phyloP scores from a whole-genome alignment of 2,113 vertebrate species.

The Oncorhynchus mykiss region DNA sequence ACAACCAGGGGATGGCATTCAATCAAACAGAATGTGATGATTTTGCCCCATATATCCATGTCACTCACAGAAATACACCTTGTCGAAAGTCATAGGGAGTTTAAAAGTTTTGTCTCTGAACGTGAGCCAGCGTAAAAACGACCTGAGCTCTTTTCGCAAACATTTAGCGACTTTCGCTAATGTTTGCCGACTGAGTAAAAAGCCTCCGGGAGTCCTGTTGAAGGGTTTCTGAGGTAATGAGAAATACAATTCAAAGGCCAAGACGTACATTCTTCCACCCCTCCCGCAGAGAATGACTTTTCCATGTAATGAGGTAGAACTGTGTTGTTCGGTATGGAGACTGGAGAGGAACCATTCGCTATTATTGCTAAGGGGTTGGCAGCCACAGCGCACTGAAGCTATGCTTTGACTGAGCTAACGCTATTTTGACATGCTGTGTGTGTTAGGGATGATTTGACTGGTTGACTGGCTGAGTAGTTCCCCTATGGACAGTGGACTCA shows the following conservation, averaged over 20 bases:
- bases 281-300: conserved; percentile 17
- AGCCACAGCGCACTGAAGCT: neutral
- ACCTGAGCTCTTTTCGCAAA: too few species aligned
- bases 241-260: conserved; percentile 26
- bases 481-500: too few species aligned
- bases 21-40: neutral
- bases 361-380: neutral
- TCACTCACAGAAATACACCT: neutral
- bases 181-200: too few species aligned
- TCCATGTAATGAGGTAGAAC: conserved; percentile 9
- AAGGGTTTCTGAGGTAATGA: conserved; percentile 17
- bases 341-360: neutral
- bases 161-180: too few species aligned
- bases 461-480: too few species aligned
- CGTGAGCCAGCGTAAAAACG: neutral
- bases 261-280: neutral
- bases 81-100: neutral
- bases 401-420: too few species aligned
- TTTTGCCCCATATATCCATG: conserved; percentile 21
- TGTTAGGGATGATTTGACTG: too few species aligned
- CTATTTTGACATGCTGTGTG: too few species aligned
- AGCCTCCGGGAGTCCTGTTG: conserved; percentile 4
- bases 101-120: neutral
- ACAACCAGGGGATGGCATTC: too few species aligned
- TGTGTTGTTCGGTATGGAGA: neutral